Conservation (phyloP, 2,113 vertebrate genomes). For the Marmota flaviventris region DNA sequence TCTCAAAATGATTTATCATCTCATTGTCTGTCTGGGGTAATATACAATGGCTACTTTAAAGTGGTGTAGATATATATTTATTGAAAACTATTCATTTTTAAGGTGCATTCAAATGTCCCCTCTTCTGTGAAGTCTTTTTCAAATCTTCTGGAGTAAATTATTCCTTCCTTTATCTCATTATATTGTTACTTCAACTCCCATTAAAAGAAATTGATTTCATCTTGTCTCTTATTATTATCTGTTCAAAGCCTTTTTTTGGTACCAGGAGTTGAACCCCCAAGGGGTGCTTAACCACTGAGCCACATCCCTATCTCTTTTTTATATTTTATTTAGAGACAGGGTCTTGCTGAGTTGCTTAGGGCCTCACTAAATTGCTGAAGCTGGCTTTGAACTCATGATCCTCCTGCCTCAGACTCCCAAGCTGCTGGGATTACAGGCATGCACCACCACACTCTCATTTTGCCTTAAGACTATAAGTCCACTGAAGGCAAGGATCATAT, state of each 20-base stretch:
- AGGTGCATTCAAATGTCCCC: neutral
- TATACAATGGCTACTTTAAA: conserved; percentile 43
- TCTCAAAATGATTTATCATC: conserved; percentile 45
- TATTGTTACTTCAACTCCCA: neutral
- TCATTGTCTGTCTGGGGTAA: neutral
- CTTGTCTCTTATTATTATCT: conserved; percentile 8
- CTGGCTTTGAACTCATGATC: too few relatives aligned
- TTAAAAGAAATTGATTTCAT: conserved; percentile 48
- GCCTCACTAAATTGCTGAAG: too few relatives aligned
- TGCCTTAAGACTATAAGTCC: neutral
- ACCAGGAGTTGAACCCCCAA: too few relatives aligned
- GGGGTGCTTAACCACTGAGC: too few relatives aligned
- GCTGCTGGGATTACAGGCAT: too few relatives aligned
- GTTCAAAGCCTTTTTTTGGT: neutral
- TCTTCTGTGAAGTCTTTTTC: neutral
- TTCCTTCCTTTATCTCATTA: neutral
- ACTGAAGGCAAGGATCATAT: neutral
- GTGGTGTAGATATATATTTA: neutral
- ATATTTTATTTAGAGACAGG: too few relatives aligned
- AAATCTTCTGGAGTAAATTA: conserved; percentile 23
- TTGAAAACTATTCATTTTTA: conserved; percentile 27
- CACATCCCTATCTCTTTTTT: too few relatives aligned
- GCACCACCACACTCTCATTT: neutral
- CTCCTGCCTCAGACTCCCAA: too few relatives aligned
- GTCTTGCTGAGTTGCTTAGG: too few relatives aligned